Conservation (phyloP, 2,888 invertebrate species). For the Zaprionus obscuricornis region DNA sequence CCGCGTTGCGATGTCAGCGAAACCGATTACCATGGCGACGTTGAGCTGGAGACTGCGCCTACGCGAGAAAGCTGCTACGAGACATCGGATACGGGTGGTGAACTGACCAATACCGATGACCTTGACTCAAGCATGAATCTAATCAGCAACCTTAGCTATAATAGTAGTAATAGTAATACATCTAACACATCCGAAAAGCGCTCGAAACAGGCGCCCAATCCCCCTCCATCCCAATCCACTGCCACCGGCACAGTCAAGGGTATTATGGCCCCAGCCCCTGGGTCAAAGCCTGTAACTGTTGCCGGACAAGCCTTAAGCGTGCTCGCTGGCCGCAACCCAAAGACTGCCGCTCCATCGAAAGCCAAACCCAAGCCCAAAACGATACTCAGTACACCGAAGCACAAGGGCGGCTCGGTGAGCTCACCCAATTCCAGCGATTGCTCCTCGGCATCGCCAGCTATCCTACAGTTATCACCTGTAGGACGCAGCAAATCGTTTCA, state of each 20-base stretch:
- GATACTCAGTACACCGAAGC: conserved; percentile 68
- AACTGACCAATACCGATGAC: conserved; percentile 80
- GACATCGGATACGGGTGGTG: conserved; percentile 82
- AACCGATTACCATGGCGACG: conserved; percentile 79
- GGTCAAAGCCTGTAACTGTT: conserved; percentile 15
- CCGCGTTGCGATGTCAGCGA: conserved; percentile 68
- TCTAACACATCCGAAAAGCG: conserved; percentile 79
- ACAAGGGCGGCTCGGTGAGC: conserved; percentile 70
- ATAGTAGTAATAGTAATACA: conserved; percentile 83
- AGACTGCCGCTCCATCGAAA: conserved; percentile 78
- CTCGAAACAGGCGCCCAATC: conserved; percentile 18
- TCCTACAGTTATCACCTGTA: conserved; percentile 69
- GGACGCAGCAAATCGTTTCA: conserved; percentile 83
- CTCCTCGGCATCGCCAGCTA: conserved; percentile 73
- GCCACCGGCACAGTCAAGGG: conserved; percentile 26
- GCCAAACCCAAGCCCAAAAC: conserved; percentile 62
- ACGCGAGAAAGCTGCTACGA: conserved; percentile 81
- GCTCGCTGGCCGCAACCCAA: conserved; percentile 58
- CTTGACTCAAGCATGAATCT: conserved; percentile 82
- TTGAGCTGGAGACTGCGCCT: conserved; percentile 61
- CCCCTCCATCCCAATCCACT: too few species aligned
- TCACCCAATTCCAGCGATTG: conserved; percentile 81
- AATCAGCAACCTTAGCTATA: conserved; percentile 83
- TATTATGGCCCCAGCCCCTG: conserved; percentile 11
- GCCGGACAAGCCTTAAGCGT: conserved; percentile 51